Evolutionary conservation across 2,797 vertebrate species (phyloP), one percentile per base, ranked within the genome.

Genomic region (Glyptemys insculpta): DNA sequence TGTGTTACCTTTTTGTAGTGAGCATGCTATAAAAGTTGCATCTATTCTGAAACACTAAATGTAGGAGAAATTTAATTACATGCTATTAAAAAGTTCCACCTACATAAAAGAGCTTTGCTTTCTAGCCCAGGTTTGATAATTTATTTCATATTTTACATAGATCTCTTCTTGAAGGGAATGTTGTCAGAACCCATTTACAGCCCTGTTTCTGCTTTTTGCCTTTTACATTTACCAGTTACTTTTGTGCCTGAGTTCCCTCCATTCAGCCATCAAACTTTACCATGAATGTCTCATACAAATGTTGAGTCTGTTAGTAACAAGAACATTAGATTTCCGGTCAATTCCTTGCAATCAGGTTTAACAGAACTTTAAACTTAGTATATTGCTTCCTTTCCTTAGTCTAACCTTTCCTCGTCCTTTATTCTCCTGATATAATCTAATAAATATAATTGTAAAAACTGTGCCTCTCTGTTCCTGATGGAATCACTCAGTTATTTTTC

Each of bases 81-180:
- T 80, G 50, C 92, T 96, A 57, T 95, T 95, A 92, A 95, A 92
- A 94, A 89, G 68, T 96, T 95, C 94, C 83, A 95, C 93, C 91
- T 94, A 89, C 90, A 87, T 93, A 94, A 78, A 86, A 94, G 62
- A 50, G 83, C 88, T 94, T 95, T 94, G 57, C 94, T 91, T 96
- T 95, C 85, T 82, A 94, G 81, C 49, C 53, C 76, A 86, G 90
- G 88, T 95, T 96, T 95, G 79, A 56, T 95, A 89, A 89, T 95
- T 81, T 83, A 93, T 91, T 96, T 92, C 68, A 27, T 91, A 89
- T 95, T 96, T 97, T 82, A 76, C 31, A 65, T 85, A 85, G 76
- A 47, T 86, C 10, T 76, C 62, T 83, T 91, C 53, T 25, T 85
- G 56, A 96, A 81, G 53, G 52, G n/a, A 86, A 52, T 88, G 81